These are phyloP conservation scores for Lagopus leucura DNA, from an alignment of 2,113 vertebrate genomes.

Conservation along the genomic window DNA sequence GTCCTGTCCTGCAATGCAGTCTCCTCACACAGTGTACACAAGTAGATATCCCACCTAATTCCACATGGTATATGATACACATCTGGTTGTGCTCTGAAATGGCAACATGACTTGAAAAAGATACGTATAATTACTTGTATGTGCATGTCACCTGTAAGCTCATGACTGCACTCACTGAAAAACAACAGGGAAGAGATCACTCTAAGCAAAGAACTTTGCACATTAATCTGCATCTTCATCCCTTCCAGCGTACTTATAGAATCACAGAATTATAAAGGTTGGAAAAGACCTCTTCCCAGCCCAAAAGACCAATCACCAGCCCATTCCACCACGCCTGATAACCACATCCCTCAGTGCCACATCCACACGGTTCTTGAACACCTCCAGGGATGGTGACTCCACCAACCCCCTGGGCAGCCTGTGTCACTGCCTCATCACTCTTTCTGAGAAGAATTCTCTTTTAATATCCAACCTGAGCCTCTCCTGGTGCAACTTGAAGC, in stretches of 20 bases:
- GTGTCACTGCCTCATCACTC: too few relatives aligned
- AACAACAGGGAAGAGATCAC: neutral
- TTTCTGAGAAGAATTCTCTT: too few relatives aligned
- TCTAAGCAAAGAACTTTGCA: neutral
- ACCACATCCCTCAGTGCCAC: too few relatives aligned
- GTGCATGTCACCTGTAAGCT: accelerated
- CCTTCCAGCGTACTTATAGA: neutral
- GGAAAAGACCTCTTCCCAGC: too few relatives aligned
- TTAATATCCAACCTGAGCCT: too few relatives aligned
- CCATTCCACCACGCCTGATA: too few relatives aligned
- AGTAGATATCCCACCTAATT: neutral
- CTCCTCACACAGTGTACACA: neutral
- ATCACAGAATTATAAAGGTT: too few relatives aligned
- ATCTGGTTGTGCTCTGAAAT: neutral
- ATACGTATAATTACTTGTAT: neutral
- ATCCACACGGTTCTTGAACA: too few relatives aligned
- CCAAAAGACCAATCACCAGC: too few relatives aligned
- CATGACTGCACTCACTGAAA: neutral
- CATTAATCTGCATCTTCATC: neutral
- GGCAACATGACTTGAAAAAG: neutral
- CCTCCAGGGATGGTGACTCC: too few relatives aligned
- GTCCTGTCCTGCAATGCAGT: neutral
- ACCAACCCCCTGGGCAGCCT: too few relatives aligned
- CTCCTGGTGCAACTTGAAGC: too few relatives aligned
- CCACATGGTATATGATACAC: neutral